Conservation (phyloP, 2,888 invertebrate species). For the Piscicola geometra region DNA sequence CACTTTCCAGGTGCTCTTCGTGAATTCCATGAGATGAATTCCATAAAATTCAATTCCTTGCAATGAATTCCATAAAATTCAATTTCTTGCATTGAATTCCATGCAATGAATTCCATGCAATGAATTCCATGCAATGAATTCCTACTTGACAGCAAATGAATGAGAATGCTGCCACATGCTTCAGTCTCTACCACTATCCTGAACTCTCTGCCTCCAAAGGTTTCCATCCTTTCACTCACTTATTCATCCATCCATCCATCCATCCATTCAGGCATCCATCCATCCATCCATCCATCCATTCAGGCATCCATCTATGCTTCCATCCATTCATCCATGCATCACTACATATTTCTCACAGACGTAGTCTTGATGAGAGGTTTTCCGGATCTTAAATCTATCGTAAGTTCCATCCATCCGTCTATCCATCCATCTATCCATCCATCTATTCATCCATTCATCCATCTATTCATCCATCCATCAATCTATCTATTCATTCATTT, state of each 20-base stretch:
- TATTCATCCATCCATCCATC: background rate
- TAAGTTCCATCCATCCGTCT: conserved; percentile 45
- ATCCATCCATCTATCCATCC: too few species aligned
- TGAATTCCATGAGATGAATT: background rate
- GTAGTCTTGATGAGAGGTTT: conserved; percentile 52
- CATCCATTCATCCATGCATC: background rate
- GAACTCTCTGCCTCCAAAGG: conserved; percentile 52
- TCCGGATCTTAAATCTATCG: conserved; percentile 50
- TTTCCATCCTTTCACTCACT: conserved; percentile 33
- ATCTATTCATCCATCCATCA: too few species aligned
- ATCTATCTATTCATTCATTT: background rate
- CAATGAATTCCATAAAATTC: too few species aligned
- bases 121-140: background rate
- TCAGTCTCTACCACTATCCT: conserved; percentile 51
- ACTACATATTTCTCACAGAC: conserved; percentile 44
- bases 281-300: too few species aligned
- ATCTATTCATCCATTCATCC: background rate
- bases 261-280: too few species aligned
- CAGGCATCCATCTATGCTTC: background rate
- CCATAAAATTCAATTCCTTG: too few species aligned
- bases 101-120: background rate
- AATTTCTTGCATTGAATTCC: background rate
- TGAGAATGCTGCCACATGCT: conserved; percentile 51
- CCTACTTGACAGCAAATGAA: conserved; percentile 34
- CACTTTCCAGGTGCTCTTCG: conserved; percentile 49